Percentiles rank a stretch among this genome's conserved stretches.
phyloP scores from a whole-genome alignment of 2,888 invertebrate genomes.

The Tinea trinotella region DNA sequence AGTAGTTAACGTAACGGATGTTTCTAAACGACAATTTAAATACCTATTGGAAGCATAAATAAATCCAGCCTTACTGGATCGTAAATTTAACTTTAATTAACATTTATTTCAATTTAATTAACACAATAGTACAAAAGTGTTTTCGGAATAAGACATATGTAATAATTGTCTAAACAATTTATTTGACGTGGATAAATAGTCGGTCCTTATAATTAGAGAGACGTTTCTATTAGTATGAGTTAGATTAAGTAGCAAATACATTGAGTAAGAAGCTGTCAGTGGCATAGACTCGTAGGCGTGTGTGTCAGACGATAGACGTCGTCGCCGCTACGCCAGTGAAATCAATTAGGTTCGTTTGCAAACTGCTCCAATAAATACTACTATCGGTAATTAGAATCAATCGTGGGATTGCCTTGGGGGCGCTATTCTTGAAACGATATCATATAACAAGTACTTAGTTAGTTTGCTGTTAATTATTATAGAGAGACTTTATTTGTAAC shows the following conservation, averaged over 20 bases:
- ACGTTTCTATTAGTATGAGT: neutral
- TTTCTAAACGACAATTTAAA: no score
- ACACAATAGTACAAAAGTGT: no score
- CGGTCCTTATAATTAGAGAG: neutral
- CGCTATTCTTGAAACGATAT: constrained; percentile 49
- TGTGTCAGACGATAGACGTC: constrained; percentile 4
- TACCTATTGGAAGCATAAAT: no score
- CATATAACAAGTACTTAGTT: constrained; percentile 30
- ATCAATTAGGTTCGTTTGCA: constrained; percentile 68
- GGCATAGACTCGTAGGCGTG: neutral
- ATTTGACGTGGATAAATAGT: no score
- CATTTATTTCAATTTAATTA: no score
- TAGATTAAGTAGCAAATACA: neutral
- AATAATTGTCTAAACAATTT: no score
- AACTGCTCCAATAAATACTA: constrained; percentile 66
- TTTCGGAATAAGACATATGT: no score
- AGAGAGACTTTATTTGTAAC: constrained; percentile 1
- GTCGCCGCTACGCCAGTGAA: constrained; percentile 34
- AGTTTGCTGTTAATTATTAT: neutral
- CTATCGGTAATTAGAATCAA: constrained; percentile 72
- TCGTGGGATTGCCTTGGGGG: constrained; percentile 57
- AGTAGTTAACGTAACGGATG: no score
- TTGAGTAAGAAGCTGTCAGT: constrained; percentile 5
- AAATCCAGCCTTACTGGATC: no score
- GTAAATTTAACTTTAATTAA: no score